phyloP scores from a whole-genome alignment of 2,113 vertebrate species.

The Chaetura pelagica region DNA sequence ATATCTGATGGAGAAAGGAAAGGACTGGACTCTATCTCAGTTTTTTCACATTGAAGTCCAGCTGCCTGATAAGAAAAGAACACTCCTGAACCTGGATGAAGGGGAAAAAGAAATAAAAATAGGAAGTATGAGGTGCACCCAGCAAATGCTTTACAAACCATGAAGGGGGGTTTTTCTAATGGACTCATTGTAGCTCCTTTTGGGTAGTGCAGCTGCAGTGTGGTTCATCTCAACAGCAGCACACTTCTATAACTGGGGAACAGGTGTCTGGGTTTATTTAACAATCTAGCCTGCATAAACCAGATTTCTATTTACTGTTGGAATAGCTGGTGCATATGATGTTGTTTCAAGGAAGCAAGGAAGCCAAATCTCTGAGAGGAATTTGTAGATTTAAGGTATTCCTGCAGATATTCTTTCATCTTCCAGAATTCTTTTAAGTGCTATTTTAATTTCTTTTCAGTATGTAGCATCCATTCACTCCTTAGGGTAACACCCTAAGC shows the following conservation, averaged over 20 bases:
- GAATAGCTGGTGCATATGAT: neutral
- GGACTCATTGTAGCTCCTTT: neutral
- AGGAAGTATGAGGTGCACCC: neutral
- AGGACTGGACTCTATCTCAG: neutral
- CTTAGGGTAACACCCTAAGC: neutral
- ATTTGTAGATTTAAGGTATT: neutral
- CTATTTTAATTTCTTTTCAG: neutral
- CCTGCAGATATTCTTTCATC: neutral
- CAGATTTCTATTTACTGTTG: slow-evolving; percentile 22
- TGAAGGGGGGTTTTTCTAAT: neutral
- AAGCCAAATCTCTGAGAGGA: neutral
- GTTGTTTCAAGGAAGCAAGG: neutral
- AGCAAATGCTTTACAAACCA: neutral
- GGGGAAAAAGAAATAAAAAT: neutral
- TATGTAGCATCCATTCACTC: neutral
- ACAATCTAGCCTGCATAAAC: neutral
- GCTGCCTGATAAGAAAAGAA: neutral
- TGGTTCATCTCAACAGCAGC: neutral
- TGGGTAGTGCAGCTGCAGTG: neutral
- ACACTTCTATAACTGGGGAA: slow-evolving; percentile 8
- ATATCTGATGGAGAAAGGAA: fast-evolving
- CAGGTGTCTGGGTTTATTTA: slow-evolving; percentile 41
- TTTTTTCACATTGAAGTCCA: neutral
- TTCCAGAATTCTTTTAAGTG: neutral
- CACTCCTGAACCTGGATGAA: neutral